Evolutionary conservation across 2,113 vertebrate species (phyloP).

Genomic region (Sapajus apella): DNA sequence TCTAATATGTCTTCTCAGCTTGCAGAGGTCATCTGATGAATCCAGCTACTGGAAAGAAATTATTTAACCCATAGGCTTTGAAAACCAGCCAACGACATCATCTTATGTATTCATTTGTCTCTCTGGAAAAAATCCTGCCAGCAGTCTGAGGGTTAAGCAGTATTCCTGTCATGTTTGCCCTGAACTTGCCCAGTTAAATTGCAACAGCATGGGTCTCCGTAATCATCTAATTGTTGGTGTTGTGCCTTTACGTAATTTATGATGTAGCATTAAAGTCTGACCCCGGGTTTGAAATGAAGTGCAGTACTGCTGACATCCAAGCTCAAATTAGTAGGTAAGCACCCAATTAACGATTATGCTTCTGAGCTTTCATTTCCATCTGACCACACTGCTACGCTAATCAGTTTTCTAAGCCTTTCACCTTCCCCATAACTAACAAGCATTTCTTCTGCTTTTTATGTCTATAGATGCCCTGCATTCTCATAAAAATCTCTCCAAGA

Average conservation of each 20-base stretch:
- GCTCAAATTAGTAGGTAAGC: constrained; percentile 89
- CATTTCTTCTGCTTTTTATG: constrained; percentile 83
- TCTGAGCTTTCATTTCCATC: constrained; percentile 86
- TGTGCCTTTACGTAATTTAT: constrained; percentile 87
- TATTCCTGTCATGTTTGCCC: constrained; percentile 84
- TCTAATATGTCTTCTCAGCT: constrained; percentile 79
- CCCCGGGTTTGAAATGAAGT: constrained; percentile 85
- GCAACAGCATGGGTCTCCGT: constrained; percentile 86
- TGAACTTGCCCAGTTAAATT: constrained; percentile 87
- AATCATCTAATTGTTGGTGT: constrained; percentile 89
- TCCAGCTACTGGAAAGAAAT: constrained; percentile 72
- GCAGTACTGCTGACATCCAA: constrained; percentile 84
- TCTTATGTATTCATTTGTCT: constrained; percentile 38
- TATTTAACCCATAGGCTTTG: constrained; percentile 77
- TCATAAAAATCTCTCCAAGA: constrained; percentile 81
- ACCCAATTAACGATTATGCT: constrained; percentile 86
- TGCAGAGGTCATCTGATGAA: constrained; percentile 66
- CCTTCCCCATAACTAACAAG: constrained; percentile 86
- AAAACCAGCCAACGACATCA: constrained; percentile 58
- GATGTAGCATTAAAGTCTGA: constrained; percentile 87
- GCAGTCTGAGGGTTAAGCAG: constrained; percentile 83
- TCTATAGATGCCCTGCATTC: constrained; percentile 81
- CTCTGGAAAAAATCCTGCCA: constrained; percentile 70
- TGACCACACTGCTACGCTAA: constrained; percentile 87
- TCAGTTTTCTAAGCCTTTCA: constrained; percentile 86